phyloP scores from a whole-genome alignment of 1,140 invertebrate genomes.

The Formica exsecta region DNA sequence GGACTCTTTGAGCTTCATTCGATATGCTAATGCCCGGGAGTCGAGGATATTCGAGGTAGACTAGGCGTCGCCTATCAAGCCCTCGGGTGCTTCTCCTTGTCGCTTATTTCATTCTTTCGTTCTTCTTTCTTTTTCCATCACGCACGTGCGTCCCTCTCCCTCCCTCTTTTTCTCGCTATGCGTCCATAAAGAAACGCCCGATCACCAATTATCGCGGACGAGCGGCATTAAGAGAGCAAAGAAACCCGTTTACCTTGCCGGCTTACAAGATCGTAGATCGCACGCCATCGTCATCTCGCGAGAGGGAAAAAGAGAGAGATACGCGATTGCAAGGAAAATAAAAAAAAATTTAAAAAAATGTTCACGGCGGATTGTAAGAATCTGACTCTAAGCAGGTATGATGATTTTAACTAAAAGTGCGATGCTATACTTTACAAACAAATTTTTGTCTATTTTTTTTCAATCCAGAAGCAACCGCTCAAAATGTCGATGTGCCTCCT shows the following conservation, averaged over 20 bases:
- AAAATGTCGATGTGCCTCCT: neutral
- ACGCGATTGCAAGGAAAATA: constrained; percentile 34
- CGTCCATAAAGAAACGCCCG: constrained; percentile 55
- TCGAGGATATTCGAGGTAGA: constrained; percentile 75
- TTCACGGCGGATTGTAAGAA: neutral
- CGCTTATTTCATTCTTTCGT: constrained; percentile 59
- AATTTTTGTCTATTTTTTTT: neutral
- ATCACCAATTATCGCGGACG: constrained; percentile 73
- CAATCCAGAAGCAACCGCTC: neutral
- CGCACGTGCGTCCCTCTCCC: constrained; percentile 39
- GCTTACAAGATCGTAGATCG: constrained; percentile 46
- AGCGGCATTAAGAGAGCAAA: constrained; percentile 68
- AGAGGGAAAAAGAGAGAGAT: neutral
- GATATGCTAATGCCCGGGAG: constrained; percentile 72
- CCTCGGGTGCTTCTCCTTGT: constrained; percentile 73
- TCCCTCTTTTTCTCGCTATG: constrained; percentile 26
- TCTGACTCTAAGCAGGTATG: too few relatives aligned
- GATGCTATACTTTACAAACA: neutral
- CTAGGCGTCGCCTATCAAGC: constrained; percentile 78
- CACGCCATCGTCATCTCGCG: constrained; percentile 54
- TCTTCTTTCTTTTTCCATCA: constrained; percentile 25
- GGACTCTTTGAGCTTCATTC: constrained; percentile 60
- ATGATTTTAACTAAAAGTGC: neutral
- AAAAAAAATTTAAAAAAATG: neutral
- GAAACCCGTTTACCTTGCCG: constrained; percentile 78